Evolutionary conservation across 1,140 invertebrate genomes (phyloP).

Genomic region (Mya arenaria): DNA sequence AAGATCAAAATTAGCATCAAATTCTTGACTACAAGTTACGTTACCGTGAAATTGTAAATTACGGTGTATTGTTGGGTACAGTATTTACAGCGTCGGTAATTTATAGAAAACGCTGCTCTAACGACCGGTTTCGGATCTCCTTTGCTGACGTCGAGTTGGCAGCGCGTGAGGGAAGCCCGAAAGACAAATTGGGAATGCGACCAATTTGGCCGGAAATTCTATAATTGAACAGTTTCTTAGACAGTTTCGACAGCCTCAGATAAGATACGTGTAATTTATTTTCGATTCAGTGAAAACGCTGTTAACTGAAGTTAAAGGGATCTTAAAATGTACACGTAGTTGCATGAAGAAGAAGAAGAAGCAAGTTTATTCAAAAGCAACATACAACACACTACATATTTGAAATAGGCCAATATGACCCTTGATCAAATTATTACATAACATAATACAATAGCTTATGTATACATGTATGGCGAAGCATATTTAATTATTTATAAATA

Average conservation of each 20-base stretch:
- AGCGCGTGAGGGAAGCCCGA: background rate
- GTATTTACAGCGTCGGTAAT: background rate
- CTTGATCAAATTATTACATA: too few relatives aligned
- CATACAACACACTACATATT: too few relatives aligned
- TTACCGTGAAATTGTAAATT: background rate
- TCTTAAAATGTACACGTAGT: too few relatives aligned
- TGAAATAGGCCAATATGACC: too few relatives aligned
- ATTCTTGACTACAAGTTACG: background rate
- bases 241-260: background rate
- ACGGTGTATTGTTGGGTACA: background rate
- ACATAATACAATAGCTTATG: too few relatives aligned
- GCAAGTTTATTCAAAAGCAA: too few relatives aligned
- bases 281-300: background rate
- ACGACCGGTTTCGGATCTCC: background rate
- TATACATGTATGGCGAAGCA: too few relatives aligned
- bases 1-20: too few relatives aligned
- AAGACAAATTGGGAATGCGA: background rate
- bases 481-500: too few relatives aligned
- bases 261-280: background rate
- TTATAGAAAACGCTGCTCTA: background rate
- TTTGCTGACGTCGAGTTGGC: background rate
- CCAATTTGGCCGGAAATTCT: background rate
- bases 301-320: too few relatives aligned
- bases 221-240: background rate
- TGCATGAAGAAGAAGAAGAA: too few relatives aligned